phyloP scores from a whole-genome alignment of 1,140 invertebrate genomes.

The Drosophila mojavensis region DNA sequence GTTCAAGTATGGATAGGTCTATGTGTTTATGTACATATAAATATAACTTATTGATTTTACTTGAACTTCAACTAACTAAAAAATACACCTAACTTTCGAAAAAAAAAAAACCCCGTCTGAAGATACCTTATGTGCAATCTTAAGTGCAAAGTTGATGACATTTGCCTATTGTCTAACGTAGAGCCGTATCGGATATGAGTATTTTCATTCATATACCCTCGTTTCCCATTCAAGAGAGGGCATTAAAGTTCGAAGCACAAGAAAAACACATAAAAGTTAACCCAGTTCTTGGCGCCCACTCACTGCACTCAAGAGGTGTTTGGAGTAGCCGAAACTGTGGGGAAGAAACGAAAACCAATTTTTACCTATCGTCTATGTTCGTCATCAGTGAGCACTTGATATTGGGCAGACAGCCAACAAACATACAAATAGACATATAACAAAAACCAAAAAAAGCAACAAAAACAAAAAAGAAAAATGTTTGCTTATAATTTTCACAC shows the following conservation, averaged over 20 bases:
- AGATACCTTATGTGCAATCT: neutral
- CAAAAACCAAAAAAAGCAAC: neutral
- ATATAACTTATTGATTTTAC: constrained; percentile 65
- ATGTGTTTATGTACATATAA: constrained; percentile 4
- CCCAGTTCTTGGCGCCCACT: constrained; percentile 71
- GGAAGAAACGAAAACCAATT: constrained; percentile 41
- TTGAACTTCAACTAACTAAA: constrained; percentile 58
- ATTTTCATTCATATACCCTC: neutral
- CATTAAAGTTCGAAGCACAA: neutral
- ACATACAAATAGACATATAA: constrained; percentile 48
- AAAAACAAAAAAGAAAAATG: constrained; percentile 27
- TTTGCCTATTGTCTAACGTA: no score
- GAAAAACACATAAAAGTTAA: constrained; percentile 49
- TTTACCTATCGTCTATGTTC: constrained; percentile 55
- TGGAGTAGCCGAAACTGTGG: constrained; percentile 37
- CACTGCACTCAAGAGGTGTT: constrained; percentile 48
- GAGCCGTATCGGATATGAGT: no score
- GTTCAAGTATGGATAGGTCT: neutral
- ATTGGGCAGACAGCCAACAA: constrained; percentile 63
- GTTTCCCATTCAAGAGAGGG: neutral
- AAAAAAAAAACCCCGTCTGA: neutral
- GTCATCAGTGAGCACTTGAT: constrained; percentile 27
- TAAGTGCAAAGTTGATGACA: neutral
- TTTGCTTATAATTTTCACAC: constrained; percentile 63
- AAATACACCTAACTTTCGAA: neutral